Conservation (phyloP, 64 coral and sea anemone species). For the Pocillopora verrucosa region DNA sequence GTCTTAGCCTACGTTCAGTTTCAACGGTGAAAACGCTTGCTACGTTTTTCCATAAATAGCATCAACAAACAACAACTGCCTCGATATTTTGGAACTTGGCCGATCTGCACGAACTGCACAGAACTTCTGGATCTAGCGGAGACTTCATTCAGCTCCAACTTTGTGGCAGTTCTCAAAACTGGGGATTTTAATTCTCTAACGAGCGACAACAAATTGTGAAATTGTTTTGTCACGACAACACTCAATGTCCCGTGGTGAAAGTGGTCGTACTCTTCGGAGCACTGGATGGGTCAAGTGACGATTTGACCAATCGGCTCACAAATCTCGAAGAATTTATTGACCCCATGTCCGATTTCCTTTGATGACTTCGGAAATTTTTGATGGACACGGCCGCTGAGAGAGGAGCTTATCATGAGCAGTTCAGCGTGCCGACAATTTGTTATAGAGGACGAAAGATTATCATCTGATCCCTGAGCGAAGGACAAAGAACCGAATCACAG, state of each 20-base stretch:
- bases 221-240: slow-evolving; percentile 83
- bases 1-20: slow-evolving; percentile 84
- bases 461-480: slow-evolving; percentile 90
- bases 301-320: slow-evolving; percentile 55
- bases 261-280: slow-evolving; percentile 73
- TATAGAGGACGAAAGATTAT: slow-evolving; percentile 87
- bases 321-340: slow-evolving; percentile 66
- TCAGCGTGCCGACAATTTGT: slow-evolving; percentile 74
- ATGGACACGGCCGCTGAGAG: slow-evolving; percentile 90
- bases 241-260: slow-evolving; percentile 92
- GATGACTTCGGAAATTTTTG: slow-evolving; percentile 81
- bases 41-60: slow-evolving; percentile 84
- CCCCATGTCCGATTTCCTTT: slow-evolving; percentile 85
- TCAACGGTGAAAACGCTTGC: slow-evolving; percentile 85
- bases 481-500: slow-evolving; percentile 35
- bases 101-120: slow-evolving; percentile 66
- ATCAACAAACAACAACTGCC: slow-evolving; percentile 78
- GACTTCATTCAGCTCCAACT: slow-evolving; percentile 83
- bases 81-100: slow-evolving; percentile 96
- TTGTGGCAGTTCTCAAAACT: slow-evolving; percentile 76
- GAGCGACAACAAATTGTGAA: slow-evolving; percentile 60
- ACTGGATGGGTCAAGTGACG: slow-evolving; percentile 80
- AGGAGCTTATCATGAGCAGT: slow-evolving; percentile 85
- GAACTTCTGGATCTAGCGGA: slow-evolving; percentile 67
- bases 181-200: slow-evolving; percentile 70